Base-by-base conservation (phyloP, 2,797 vertebrate genomes). In the Perdix hodgsoniae region DNA sequence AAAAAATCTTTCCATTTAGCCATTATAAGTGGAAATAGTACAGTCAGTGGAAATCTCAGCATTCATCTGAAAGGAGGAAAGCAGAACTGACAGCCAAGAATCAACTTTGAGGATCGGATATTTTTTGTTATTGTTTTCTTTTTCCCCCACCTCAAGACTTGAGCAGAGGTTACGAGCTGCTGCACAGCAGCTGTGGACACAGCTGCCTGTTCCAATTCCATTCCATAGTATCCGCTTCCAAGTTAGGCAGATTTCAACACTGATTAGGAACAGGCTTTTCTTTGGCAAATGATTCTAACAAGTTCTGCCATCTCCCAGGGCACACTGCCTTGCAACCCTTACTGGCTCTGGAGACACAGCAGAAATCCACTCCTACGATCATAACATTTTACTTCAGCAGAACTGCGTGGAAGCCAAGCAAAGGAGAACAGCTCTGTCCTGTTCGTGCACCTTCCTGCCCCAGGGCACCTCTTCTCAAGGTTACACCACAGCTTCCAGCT, bases 241-340 rank as follows among this genome's bases (percentile, higher is more conserved):
- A 92, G 86, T 94, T 86, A 96, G 70, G 76, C 47, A 70, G 82
- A 33, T 65, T 88, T 91, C 95, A 93, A 50, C 56, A 70, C 42
- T 31, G 61, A 82, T 88, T 86, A 82, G 65, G 72, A 91, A 11
- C 33, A 37, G 65, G 37, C 72, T 91, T 86, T 79, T 87, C 91
- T 80, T 49, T 82, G 24, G 45, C 31, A 84, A 66, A 67, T 17
- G 9, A 42, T 66, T n/a, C 6, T 33, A 77, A 56, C 59, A 50
- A 52, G 54, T 71, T 78, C 18, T 49, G 44, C 26, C 67, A 77
- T 52, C 91, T 90, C 57, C 16, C 59, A 49, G 86, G 81, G 49
- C 90, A n/a, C 7, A 3, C 12, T 39, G 75, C 37, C 54, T 72
- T 31, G 14, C 29, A 56, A 47, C 49, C 42, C n/a, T 47, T 44